Evolutionary conservation across 2,888 invertebrate species (phyloP).

Genomic region (Xylota segnis): DNA sequence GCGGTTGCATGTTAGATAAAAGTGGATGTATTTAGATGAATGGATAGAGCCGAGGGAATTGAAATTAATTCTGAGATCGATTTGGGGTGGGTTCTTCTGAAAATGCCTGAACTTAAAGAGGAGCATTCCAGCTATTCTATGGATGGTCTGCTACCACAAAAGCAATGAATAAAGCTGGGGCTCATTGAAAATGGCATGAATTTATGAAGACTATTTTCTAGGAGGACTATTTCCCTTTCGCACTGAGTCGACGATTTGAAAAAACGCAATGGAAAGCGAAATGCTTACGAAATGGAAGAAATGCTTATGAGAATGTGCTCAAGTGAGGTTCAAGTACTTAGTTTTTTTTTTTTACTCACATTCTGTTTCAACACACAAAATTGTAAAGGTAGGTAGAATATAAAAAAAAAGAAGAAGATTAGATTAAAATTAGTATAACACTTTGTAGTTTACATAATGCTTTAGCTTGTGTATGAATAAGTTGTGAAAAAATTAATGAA

Average conservation of each 20-base stretch:
- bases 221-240: too few species aligned
- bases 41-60: slow-evolving; percentile 34
- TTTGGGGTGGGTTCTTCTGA: slow-evolving; percentile 5
- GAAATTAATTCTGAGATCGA: slow-evolving; percentile 36
- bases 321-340: neutral
- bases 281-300: slow-evolving; percentile 3
- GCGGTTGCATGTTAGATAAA: slow-evolving; percentile 52
- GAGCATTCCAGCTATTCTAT: too few species aligned
- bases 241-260: too few species aligned
- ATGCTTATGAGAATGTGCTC: slow-evolving; percentile 7
- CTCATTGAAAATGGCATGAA: too few species aligned
- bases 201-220: too few species aligned
- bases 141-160: too few species aligned
- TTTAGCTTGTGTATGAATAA: too few species aligned
- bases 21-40: slow-evolving; percentile 48
- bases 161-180: neutral
- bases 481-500: too few species aligned
- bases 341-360: neutral
- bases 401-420: neutral
- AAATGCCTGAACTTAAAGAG: neutral
- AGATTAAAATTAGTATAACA: neutral
- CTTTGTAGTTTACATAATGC: neutral
- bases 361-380: neutral
- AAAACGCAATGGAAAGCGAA: slow-evolving; percentile 4
- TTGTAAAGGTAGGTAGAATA: too few species aligned